phyloP scores from a whole-genome alignment of 2,888 invertebrate genomes.

The Pseudoips prasinana region DNA sequence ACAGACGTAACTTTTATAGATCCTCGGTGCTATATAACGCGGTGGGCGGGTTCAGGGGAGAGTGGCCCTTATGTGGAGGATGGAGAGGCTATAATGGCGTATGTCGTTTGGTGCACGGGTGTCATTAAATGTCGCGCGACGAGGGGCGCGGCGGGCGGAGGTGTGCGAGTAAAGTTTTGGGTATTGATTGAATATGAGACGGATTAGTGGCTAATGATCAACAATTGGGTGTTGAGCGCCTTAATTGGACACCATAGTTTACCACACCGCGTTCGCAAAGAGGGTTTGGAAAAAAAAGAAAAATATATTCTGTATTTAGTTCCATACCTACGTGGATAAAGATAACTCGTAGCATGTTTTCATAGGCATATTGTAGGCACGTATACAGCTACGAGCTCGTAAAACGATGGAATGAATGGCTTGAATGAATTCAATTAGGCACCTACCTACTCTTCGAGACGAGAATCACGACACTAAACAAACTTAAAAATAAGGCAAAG shows the following conservation, averaged over 20 bases:
- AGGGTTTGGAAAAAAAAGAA: slow-evolving; percentile 6
- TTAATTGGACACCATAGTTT: slow-evolving; percentile 44
- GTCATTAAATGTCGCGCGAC: slow-evolving; percentile 82
- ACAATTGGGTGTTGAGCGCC: slow-evolving; percentile 67
- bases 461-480: neutral
- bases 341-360: neutral
- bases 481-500: too few relatives aligned
- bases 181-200: slow-evolving; percentile 81
- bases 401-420: slow-evolving; percentile 30
- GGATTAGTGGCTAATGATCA: slow-evolving; percentile 81
- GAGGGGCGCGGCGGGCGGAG: slow-evolving; percentile 73
- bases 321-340: too few relatives aligned
- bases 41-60: slow-evolving; percentile 70
- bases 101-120: slow-evolving; percentile 70
- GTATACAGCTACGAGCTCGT: slow-evolving; percentile 27
- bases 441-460: slow-evolving; percentile 13
- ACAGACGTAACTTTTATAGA: slow-evolving; percentile 83
- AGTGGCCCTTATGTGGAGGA: slow-evolving; percentile 58
- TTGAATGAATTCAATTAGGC: slow-evolving; percentile 26
- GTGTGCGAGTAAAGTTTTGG: slow-evolving; percentile 82
- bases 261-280: slow-evolving; percentile 9
- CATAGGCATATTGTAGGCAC: slow-evolving; percentile 13
- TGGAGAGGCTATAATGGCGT: slow-evolving; percentile 64
- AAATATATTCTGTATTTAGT: too few relatives aligned
- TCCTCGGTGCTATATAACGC: slow-evolving; percentile 83